Evolutionary conservation across 2,888 invertebrate genomes (phyloP), one percentile per base, ranked within the genome.

Genomic region (Tenthredo mesomela): DNA sequence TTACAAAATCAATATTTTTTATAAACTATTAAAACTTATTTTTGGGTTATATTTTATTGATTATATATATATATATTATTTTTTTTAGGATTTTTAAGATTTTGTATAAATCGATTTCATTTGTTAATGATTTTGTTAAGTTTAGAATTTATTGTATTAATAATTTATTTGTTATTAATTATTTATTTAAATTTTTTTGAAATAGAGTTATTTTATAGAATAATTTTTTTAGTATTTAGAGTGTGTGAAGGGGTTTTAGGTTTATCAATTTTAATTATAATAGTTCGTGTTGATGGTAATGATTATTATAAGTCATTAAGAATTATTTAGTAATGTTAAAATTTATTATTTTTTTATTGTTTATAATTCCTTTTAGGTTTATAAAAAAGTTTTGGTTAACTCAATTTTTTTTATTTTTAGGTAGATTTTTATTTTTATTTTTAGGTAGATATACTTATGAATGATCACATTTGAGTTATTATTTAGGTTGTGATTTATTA

Each of bases 1-100:
- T 95, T 96, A 96, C 95, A 95, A 96, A 94, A 95, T 94, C 95
- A 95, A 94, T 94, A 94, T 95, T 96, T 95, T 95, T 89, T 94
- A 33, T 95, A 95, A 95, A 95, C 94, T 95, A 95, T 95, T 95
- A 95, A 95, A 95, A 94, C 94, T 93, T 94, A 94, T 95, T 94
- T 93, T 94, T n/a, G 5, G 1, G 93, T 94, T 89, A 92, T 89
- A 91, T 86, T 94, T 89, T 94, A 89, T 91, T 93, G 91, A 91
- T 94, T 91, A 88, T 94, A 93, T 84, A 29, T 87, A 29, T 87
- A 80, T 82, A 77, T 87, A 84, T 85, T 87, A 86, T 87, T 94
- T 89, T 77, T 95, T 91, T 86, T 94, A 85, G 94, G 95, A 0
- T 92, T 94, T 92, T 91, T 94, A 89, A 93, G 94, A 92, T 95